A percentile compares a stretch with the other conserved stretches of the same genome.
Conservation (phyloP, 2,888 invertebrate species). For the Scelioninae gen. 1 region DNA sequence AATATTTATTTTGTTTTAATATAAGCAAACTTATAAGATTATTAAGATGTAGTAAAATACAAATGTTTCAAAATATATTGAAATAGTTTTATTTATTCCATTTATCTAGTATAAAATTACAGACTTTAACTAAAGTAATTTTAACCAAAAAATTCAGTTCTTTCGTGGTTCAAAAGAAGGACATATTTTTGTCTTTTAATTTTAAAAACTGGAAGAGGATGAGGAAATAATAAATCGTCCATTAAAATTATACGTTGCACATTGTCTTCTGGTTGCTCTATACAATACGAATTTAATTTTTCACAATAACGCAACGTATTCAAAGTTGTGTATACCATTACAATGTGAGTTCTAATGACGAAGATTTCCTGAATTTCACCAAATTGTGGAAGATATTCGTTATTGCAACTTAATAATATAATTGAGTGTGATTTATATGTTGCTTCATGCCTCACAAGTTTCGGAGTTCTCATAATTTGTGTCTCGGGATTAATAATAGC, state of each 20-base stretch:
- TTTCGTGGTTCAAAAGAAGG: background rate
- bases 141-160: background rate
- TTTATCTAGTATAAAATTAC: too few species aligned
- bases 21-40: too few species aligned
- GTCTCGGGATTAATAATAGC: too few species aligned
- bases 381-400: conserved; percentile 13
- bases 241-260: background rate
- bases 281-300: background rate
- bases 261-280: background rate
- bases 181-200: background rate
- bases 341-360: background rate
- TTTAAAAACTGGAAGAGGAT: background rate
- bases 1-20: too few species aligned
- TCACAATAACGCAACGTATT: background rate
- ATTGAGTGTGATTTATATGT: conserved; percentile 21
- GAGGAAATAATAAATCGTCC: background rate
- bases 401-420: conserved; percentile 8
- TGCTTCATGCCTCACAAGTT: too few species aligned
- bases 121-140: too few species aligned
- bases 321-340: conserved; percentile 13
- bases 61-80: too few species aligned
- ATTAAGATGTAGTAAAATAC: too few species aligned
- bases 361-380: conserved; percentile 18
- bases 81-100: too few species aligned
- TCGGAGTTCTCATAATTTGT: too few species aligned